Evolutionary conservation across 1,140 invertebrate genomes (phyloP), one percentile per base, ranked within the genome.

Genomic region (Dreissena rostriformis): DNA sequence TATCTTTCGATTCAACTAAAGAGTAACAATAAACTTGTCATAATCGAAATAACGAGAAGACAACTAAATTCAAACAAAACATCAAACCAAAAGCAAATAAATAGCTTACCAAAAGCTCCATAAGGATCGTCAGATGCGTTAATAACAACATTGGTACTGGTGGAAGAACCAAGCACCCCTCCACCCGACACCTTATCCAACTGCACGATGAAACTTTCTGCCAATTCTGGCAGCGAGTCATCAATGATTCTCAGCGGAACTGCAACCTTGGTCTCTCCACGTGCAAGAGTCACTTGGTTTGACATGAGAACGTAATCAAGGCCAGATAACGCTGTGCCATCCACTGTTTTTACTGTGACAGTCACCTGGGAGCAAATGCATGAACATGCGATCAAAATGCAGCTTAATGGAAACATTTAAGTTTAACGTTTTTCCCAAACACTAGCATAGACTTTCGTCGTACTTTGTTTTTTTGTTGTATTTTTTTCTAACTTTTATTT

Each of bases 71-170:
- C 39, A 39, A 39, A 39, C 39, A 39, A 39, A 39, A 39, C 2
- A 2, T 39, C 39, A 39, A 39, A 39, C 39, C 39, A 39, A 39
- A 39, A 39, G 39, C 39, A 39, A 39, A 39, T 8, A 39, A 2
- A 39, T 39, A 5, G 39, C 87, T 84, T 87, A 93, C 92, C 90
- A 91, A 93, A 93, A 7, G 89, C 86, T 81, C 92, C 92, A 83
- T 90, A 86, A 12, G 91, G 92, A 87, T 93, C 91, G 88, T 93
- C 92, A 14, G 92, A 93, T 12, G 90, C 86, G 49, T 86, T 70
- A 26, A 93, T 93, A 19, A 87, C 90, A 53, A 93, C 85, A 12
- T 86, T 82, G 22, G 89, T 81, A 14, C 77, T 84, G 7, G 66
- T 79, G 17, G 72, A 83, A 14, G 79, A 70, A 5, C 92, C 92